Conservation (phyloP, 2,888 invertebrate genomes). For the Megamerina dolium region DNA sequence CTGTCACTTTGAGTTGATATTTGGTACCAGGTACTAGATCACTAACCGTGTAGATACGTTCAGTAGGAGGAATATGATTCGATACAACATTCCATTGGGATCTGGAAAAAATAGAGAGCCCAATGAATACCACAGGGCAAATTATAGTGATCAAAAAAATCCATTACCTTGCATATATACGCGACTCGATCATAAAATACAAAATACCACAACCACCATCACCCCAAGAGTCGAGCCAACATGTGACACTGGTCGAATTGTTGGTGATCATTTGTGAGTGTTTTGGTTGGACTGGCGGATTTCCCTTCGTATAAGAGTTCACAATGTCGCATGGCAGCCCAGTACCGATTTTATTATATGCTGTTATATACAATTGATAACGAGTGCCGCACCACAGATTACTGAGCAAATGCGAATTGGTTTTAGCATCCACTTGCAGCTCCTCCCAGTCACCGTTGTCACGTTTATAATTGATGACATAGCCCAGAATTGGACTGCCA, state of each 20-base stretch:
- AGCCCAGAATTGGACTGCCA: slow-evolving; percentile 75
- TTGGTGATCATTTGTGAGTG: slow-evolving; percentile 76
- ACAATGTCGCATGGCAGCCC: slow-evolving; percentile 84
- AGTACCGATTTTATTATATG: slow-evolving; percentile 85
- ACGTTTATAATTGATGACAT: slow-evolving; percentile 83
- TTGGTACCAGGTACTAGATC: slow-evolving; percentile 71
- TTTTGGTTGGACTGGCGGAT: slow-evolving; percentile 71
- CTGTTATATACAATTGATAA: slow-evolving; percentile 82
- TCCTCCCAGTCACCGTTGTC: slow-evolving; percentile 91
- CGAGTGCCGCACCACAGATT: slow-evolving; percentile 84
- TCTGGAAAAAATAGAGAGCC: slow-evolving; percentile 19
- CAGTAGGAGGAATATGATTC: slow-evolving; percentile 74
- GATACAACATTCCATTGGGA: slow-evolving; percentile 72
- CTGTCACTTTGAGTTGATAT: slow-evolving; percentile 65
- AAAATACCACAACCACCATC: slow-evolving; percentile 84
- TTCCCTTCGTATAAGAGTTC: slow-evolving; percentile 76
- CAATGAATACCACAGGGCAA: not conserved
- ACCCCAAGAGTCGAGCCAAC: slow-evolving; percentile 83
- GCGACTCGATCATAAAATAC: slow-evolving; percentile 78
- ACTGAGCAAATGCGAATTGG: slow-evolving; percentile 70
- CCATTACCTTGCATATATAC: slow-evolving; percentile 50
- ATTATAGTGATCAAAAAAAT: not conserved
- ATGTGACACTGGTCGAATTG: slow-evolving; percentile 78
- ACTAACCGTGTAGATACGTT: slow-evolving; percentile 72
- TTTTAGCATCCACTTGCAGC: slow-evolving; percentile 75